Base-by-base conservation (phyloP, 2,113 vertebrate genomes). In the Dasypus novemcinctus region DNA sequence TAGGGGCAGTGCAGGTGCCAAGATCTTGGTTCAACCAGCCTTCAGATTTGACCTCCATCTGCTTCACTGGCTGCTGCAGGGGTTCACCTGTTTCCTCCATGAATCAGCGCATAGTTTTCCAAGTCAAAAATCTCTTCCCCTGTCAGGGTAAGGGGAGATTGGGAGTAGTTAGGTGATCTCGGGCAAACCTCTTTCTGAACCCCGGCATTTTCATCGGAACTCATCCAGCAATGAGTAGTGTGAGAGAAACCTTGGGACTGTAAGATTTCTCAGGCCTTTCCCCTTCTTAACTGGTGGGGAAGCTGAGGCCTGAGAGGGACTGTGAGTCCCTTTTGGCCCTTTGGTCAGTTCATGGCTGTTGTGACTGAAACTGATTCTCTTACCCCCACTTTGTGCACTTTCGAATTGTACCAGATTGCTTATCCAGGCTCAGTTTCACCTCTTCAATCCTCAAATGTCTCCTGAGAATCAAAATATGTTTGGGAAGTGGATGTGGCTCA, bases 401-500 rank as follows among this genome's bases (percentile, higher is more conserved):
- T 21, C 9, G 29, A 63, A 49, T 61, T 59, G 18, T 27, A 66
- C 21, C 72, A 43, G 4, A 59, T 64, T 52, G 72, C 72, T 89
- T 80, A 17, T 71, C 72, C 79, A 27, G 21, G 38, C 61, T 91
- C 85, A 46, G 0, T 38, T 64, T 64, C 74, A 29, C 49, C 57
- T 6, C 4, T 9, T 86, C 36, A 57, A n/a, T 61, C n/a, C 54
- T 87, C 64, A 74, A 5, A 2, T 54, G 41, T 91, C n/a, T 84
- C 85, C 52, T 69, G 76, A 69, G 57, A 93, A 86, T 8, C 82
- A 38, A 78, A 43, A 83, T n/a, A n/a, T n/a, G n/a, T n/a, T n/a
- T n/a, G n/a, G n/a, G n/a, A n/a, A n/a, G n/a, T n/a, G n/a, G n/a
- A n/a, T n/a, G n/a, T n/a, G n/a, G n/a, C n/a, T n/a, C n/a, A n/a